Percentiles rank a stretch among this genome's conserved stretches.
Conservation (phyloP, 2,888 invertebrate genomes). For the Caenorhabditis angaria region DNA sequence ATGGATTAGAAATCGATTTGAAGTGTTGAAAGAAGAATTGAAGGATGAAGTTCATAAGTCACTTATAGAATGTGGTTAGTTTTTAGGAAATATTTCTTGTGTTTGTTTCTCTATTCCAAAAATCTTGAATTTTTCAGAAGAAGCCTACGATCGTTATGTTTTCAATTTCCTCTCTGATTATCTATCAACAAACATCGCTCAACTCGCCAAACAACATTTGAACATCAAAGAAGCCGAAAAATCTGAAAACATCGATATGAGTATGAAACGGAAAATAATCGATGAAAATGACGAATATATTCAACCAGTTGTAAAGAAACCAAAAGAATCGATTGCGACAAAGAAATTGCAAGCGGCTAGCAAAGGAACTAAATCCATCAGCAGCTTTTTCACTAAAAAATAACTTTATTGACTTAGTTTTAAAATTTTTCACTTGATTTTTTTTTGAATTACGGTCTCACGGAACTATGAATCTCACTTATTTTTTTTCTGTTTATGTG, state of each 20-base stretch:
- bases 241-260: slow-evolving; percentile 32
- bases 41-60: slow-evolving; percentile 45
- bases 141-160: slow-evolving; percentile 48
- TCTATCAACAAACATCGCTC: slow-evolving; percentile 14
- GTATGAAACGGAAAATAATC: slow-evolving; percentile 31
- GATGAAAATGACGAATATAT: slow-evolving; percentile 25
- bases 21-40: slow-evolving; percentile 42
- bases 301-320: slow-evolving; percentile 39
- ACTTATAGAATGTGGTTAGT: slow-evolving; percentile 41
- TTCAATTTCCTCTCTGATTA: slow-evolving; percentile 52
- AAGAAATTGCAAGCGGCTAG: slow-evolving; percentile 61
- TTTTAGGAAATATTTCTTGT: not conserved
- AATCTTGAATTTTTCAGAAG: slow-evolving; percentile 33
- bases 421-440: not conserved
- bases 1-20: slow-evolving; percentile 58
- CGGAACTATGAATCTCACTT: slow-evolving; percentile 10
- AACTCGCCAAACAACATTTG: slow-evolving; percentile 30
- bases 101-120: not conserved
- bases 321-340: slow-evolving; percentile 47
- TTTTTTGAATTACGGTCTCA: too few species aligned
- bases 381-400: slow-evolving; percentile 58
- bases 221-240: slow-evolving; percentile 39
- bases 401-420: slow-evolving; percentile 13
- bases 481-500: not conserved
- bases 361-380: slow-evolving; percentile 61